Percentiles rank a stretch among this genome's conserved stretches.
Evolutionary conservation across 2,888 invertebrate genomes (phyloP).

Genomic region (Melanotus villosus): DNA sequence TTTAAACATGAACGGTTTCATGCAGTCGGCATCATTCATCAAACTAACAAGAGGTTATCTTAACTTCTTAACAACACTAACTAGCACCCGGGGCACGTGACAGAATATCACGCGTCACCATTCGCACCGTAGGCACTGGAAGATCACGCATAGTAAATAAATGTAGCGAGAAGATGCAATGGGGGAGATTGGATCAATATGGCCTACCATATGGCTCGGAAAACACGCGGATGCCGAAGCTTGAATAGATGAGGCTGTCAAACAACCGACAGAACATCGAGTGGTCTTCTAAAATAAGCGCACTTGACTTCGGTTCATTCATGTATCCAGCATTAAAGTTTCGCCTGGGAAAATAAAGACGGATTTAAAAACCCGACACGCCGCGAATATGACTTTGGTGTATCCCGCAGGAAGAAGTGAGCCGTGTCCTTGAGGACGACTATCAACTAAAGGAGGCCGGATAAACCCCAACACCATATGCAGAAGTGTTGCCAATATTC

Average conservation of each 20-base stretch:
- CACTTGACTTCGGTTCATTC: conserved; percentile 13
- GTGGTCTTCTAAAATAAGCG: conserved; percentile 29
- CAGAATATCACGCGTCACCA: conserved; percentile 15
- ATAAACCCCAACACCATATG: conserved; percentile 18
- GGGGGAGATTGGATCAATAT: conserved; percentile 48
- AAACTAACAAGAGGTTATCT: not conserved
- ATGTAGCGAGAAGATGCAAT: conserved; percentile 46
- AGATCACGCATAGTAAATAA: conserved; percentile 42
- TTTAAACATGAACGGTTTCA: too few species aligned
- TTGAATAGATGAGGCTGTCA: conserved; percentile 44
- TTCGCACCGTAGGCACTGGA: conserved; percentile 21
- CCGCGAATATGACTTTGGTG: too few species aligned
- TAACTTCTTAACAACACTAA: too few species aligned
- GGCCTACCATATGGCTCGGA: conserved; percentile 43
- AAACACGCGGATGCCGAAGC: conserved; percentile 39
- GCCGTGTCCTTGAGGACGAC: conserved; percentile 4
- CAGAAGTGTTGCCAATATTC: conserved; percentile 35
- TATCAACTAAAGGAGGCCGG: conserved; percentile 9
- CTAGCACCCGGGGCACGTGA: conserved; percentile 10
- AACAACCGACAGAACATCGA: conserved; percentile 39
- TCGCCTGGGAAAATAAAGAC: too few species aligned
- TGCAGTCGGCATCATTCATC: not conserved
- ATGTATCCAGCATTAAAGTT: conserved; percentile 11
- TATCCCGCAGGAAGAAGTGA: too few species aligned
- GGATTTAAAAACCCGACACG: too few species aligned